phyloP scores from a whole-genome alignment of 2,113 vertebrate genomes.

The Marmota monax region DNA sequence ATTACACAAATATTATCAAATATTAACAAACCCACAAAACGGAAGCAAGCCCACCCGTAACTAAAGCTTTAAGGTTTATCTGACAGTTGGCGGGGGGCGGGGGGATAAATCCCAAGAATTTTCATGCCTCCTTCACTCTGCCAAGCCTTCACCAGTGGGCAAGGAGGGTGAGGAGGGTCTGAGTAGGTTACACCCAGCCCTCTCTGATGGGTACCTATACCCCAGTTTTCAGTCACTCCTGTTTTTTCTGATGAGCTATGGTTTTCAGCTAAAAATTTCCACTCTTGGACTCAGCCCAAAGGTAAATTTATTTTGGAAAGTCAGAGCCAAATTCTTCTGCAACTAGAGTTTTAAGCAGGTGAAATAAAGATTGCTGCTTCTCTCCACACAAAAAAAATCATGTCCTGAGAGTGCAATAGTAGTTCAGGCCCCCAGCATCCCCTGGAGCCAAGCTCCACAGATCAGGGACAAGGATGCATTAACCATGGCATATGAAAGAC shows the following conservation, averaged over 20 bases:
- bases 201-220: not conserved
- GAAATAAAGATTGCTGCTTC: conserved; percentile 65
- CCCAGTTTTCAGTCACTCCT: conserved; percentile 24
- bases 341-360: conserved; percentile 74
- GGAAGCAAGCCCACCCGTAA: conserved; percentile 67
- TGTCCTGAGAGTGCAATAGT: not conserved
- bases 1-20: conserved; percentile 55
- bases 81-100: not conserved
- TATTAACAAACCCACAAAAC: conserved; percentile 48
- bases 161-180: not conserved
- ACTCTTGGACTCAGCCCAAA: conserved; percentile 78
- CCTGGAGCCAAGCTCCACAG: not conserved
- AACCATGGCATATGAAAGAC: not conserved
- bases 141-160: not conserved
- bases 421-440: not conserved
- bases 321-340: conserved; percentile 73
- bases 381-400: not conserved
- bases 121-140: not conserved
- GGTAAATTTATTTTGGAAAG: conserved; percentile 81
- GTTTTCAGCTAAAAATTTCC: conserved; percentile 81
- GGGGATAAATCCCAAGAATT: not conserved
- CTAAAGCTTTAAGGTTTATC: conserved; percentile 38
- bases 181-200: not conserved
- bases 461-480: not conserved
- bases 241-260: conserved; percentile 59